Percentiles rank a stretch among this genome's conserved stretches.
Evolutionary conservation across 2,113 vertebrate species (phyloP).

Genomic region (Eleginops maclovinus): DNA sequence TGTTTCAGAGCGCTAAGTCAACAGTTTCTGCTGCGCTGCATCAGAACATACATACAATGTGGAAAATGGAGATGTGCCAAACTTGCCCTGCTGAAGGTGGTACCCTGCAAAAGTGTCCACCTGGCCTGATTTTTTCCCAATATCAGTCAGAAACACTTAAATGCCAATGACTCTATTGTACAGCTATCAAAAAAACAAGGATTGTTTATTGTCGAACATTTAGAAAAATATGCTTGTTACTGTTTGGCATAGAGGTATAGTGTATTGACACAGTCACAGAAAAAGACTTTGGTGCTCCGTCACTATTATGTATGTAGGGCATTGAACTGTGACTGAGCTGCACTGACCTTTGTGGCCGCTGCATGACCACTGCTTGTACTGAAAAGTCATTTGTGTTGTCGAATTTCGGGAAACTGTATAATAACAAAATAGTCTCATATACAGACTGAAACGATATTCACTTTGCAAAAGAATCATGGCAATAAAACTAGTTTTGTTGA

Average conservation of each 20-base stretch:
- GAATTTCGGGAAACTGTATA: background rate
- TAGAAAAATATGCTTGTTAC: background rate
- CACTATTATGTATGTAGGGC: background rate
- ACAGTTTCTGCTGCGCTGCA: conserved; percentile 71
- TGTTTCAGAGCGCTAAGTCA: conserved; percentile 78
- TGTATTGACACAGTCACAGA: background rate
- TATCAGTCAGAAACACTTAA: conserved; percentile 3
- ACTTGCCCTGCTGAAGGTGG: conserved; percentile 36
- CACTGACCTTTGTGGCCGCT: background rate
- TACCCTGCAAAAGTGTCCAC: conserved; percentile 32
- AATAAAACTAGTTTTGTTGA: background rate
- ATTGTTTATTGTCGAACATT: background rate
- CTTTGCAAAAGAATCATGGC: background rate
- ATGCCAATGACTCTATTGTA: background rate
- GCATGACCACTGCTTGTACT: background rate
- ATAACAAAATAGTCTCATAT: no score
- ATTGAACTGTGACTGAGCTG: background rate
- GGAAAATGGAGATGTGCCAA: conserved; percentile 67
- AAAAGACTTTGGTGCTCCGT: background rate
- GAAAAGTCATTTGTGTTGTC: background rate
- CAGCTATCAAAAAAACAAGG: background rate
- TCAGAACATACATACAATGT: conserved; percentile 72
- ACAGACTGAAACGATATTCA: background rate
- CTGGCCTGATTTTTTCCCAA: conserved; percentile 14
- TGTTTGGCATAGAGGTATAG: background rate